Evolutionary conservation across 2,797 vertebrate genomes (phyloP), one percentile per base, ranked within the genome.

Genomic region (Mormyrus proboscirostris): DNA sequence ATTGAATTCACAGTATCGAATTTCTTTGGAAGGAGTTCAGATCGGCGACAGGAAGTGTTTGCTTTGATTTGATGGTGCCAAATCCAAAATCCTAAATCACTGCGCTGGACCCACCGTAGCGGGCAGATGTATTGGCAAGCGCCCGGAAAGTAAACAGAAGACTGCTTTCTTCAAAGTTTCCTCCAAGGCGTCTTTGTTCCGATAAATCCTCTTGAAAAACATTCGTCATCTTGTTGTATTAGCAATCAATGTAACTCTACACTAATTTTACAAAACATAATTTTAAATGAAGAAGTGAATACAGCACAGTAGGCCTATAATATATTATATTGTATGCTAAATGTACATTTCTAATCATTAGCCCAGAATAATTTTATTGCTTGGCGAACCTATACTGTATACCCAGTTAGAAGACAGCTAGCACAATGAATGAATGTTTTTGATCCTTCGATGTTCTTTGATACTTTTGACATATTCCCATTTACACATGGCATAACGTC

Each of bases 101-200:
- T 89, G 55, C 22, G 38, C 53, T 79, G 47, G 79, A 89, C 50
- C 29, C 76, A 41, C 6, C 73, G 38, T 38, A 25, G 16, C 10
- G 38, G 55, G 12, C 16, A 59, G 88, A 2, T 38, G 41, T 62
- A 44, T 65, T 89, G 88, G 53, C 88, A 49, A 76, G 51, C 41
- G 3, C 53, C 29, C 14, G 38, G 53, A 65, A 53, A 85, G 47
- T 51, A 44, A 88, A 55, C 88, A 76, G 69, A 49, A 44, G 29
- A 88, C 19, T 7, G 55, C 57, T 29, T 65, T 33, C 55, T 53
- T 33, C 53, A 19, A 83, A 84, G 53, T 89, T 59, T 83, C 51
- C 85, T 89, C 83, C 88, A 89, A 59, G 53, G 29, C 29, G 29
- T 51, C 55, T 89, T 86, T 89, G 73, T 44, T 44, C 38, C 5